Evolutionary conservation across 2,888 invertebrate genomes (phyloP).

Genomic region (Melinopterus prodromus): DNA sequence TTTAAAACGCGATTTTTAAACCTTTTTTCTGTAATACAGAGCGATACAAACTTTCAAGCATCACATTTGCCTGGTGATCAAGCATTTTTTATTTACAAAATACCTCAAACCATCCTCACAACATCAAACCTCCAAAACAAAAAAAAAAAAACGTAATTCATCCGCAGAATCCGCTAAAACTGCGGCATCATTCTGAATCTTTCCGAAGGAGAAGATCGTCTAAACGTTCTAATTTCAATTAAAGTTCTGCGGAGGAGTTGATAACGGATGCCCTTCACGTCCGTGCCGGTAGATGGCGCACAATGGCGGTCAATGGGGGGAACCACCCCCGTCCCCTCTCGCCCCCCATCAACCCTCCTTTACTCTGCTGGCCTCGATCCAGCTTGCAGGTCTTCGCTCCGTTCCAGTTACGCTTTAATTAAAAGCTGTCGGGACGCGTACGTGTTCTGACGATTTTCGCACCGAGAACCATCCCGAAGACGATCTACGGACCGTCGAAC

Average conservation of each 20-base stretch:
- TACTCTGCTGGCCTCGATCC: slow-evolving; percentile 16
- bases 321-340: neutral
- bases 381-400: neutral
- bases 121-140: too few species aligned
- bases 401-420: slow-evolving; percentile 14
- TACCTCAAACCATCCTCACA: too few species aligned
- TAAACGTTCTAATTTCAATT: slow-evolving; percentile 17
- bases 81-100: too few species aligned
- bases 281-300: slow-evolving; percentile 11
- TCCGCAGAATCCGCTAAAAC: neutral
- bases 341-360: neutral
- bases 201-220: neutral
- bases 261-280: slow-evolving; percentile 23
- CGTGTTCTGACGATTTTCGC: slow-evolving; percentile 16
- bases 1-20: too few species aligned
- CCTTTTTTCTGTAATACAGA: too few species aligned
- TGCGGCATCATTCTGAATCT: too few species aligned
- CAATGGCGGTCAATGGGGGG: slow-evolving; percentile 19
- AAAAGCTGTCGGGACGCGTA: slow-evolving; percentile 21
- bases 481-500: neutral
- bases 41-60: too few species aligned
- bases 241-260: neutral
- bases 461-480: neutral
- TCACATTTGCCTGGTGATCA: too few species aligned
- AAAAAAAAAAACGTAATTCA: too few species aligned